Base-by-base conservation (phyloP, 2,888 invertebrate genomes). In the Drosophila limbata region DNA sequence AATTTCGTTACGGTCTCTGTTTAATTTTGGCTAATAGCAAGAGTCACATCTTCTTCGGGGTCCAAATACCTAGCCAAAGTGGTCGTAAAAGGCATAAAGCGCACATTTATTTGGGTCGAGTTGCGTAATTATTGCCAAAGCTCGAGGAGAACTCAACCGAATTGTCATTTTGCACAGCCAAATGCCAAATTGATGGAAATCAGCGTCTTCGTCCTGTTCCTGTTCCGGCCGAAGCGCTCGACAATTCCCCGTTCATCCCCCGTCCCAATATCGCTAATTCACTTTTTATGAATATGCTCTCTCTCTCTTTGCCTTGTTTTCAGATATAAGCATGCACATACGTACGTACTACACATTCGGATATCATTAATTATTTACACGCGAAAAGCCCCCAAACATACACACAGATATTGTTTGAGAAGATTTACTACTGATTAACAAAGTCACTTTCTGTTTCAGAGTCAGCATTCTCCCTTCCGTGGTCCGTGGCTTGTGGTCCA, bases 61-160 rank as follows among this genome's bases (percentile, higher is more conserved):
- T 48, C 45, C 37, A 44, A 17, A 47, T 55, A 65, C 53, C 74
- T 59, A 42, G 13, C 53, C 66, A 33, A 71, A 67, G 55, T 73
- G 74, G 64, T 69, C 79, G 69, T 79, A 86, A 84, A 81, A 80
- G 66, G 47, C 87, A 82, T 75, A 73, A 78, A 85, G 65, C 63
- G 66, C 69, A 59, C 65, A 74, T 81, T 84, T 79, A 85, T 76
- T 63, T 71, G 33, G 79, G 70, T 68, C 69, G 68, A 76, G 48
- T 69, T 74, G 77, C 71, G 73, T 84, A 82, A 82, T 81, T 77
- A 81, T 63, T 64, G 55, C 45, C 28, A 63, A 60, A 79, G 77
- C 70, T 70, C 37, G 13, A 33, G 40, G 33, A 31, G 44, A 62
- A 15, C 39, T 42, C 17, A 10, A 5, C 35, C 45, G 47, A 52